A percentile compares a stretch with the other conserved stretches of the same genome.
Conservation (phyloP, 2,113 vertebrate genomes). For the Gambusia holbrooki region DNA sequence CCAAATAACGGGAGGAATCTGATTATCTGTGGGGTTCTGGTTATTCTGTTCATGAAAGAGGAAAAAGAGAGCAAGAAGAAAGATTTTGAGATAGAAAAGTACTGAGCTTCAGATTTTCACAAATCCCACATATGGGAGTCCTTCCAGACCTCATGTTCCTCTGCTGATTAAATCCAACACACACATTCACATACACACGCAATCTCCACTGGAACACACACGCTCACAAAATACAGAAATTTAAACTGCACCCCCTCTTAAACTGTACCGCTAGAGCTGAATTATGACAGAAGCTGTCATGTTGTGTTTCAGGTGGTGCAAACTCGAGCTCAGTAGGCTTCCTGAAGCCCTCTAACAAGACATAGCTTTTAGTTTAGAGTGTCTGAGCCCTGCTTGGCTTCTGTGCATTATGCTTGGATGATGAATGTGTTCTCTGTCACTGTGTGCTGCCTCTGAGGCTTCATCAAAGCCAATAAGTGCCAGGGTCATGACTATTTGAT, state of each 20-base stretch:
- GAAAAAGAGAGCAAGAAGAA: constrained; percentile 7
- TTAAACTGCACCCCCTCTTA: constrained; percentile 25
- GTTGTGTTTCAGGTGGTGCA: constrained; percentile 11
- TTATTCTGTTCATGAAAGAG: constrained; percentile 17
- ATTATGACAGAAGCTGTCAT: constrained; percentile 22
- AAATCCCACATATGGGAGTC: constrained; percentile 68
- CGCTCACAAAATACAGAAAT: constrained; percentile 17
- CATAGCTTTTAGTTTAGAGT: constrained; percentile 46
- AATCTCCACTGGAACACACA: not conserved
- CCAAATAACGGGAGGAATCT: not conserved
- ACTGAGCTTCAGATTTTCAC: constrained; percentile 61
- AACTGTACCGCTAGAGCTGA: constrained; percentile 1
- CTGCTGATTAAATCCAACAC: constrained; percentile 61
- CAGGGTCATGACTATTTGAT: constrained; percentile 47
- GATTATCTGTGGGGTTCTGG: not conserved
- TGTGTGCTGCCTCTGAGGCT: constrained; percentile 26
- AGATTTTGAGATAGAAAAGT: constrained; percentile 40
- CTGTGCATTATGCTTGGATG: constrained; percentile 48
- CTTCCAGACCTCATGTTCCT: constrained; percentile 64
- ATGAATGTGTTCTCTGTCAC: constrained; percentile 43
- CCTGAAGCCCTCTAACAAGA: constrained; percentile 37
- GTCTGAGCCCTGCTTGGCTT: constrained; percentile 25
- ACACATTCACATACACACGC: constrained; percentile 10
- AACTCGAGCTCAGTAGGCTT: constrained; percentile 23
- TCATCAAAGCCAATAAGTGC: constrained; percentile 21